These are phyloP conservation scores for Chloroceryle inda DNA, from an alignment of 2,797 vertebrate genomes.

Conservation along the genomic window DNA sequence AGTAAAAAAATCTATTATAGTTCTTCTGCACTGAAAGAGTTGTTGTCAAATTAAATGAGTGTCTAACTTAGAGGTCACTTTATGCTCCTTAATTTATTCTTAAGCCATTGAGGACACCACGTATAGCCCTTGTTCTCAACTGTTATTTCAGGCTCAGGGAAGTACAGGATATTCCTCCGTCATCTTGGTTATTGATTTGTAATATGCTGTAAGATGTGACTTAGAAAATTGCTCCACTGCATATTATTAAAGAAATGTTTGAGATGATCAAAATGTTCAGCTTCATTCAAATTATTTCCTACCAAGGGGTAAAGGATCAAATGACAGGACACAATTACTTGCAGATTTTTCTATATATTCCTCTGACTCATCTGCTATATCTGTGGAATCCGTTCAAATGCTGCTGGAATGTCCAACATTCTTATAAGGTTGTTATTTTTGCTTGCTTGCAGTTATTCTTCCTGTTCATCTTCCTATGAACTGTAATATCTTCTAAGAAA, in stretches of 20 bases:
- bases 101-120: neutral
- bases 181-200: conserved; percentile 6
- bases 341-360: neutral
- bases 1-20: neutral
- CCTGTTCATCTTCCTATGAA: neutral
- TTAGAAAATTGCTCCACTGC: neutral
- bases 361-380: neutral
- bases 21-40: neutral
- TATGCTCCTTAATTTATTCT: neutral
- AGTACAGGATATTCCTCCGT: neutral
- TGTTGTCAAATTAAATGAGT: neutral
- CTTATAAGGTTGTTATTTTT: neutral
- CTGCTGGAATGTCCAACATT: neutral
- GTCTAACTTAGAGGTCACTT: neutral
- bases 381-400: neutral
- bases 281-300: neutral
- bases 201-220: neutral
- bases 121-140: neutral
- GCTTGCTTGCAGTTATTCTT: neutral
- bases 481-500: neutral
- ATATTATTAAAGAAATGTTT: neutral
- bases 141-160: neutral
- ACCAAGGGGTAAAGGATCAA: neutral
- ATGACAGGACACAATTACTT: neutral
- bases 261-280: neutral